Base-by-base conservation (phyloP, 2,888 invertebrate species). In the Gastrophysa polygoni region DNA sequence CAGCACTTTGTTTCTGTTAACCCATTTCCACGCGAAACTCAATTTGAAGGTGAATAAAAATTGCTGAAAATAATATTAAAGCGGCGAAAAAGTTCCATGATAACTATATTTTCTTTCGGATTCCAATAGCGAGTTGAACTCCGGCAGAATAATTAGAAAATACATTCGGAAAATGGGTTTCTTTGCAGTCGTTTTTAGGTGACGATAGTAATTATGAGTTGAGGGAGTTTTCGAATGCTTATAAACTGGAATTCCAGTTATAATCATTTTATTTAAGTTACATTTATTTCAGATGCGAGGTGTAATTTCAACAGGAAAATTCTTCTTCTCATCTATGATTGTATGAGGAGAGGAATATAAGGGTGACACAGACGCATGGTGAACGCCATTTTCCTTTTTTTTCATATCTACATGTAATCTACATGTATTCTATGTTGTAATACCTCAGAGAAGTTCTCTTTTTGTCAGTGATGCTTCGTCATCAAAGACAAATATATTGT, bases 1-100 rank as follows among this genome's bases (percentile, higher is more conserved):
- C 74, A 69, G 72, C 68, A 75, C 70, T 75, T 68, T 70, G 67
- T 70, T 66, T 65, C 65, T 65, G 59, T 61, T 65, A 70, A 69
- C 70, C 68, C 64, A 64, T 64, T 70, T 67, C 61, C 38, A 60
- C 54, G 44, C 61, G 57, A 67, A 69, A 67, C 60, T 67, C 59
- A 61, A 67, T 70, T 69, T 63, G 60, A 66, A 59, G 50, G 50
- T 57, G 59, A 58, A 66, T 63, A 62, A 60, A 66, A 68, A 69
- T 61, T 55, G 16, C 57, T 50, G 59, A 64, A 63, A 68, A 69
- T 34, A 34, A 50, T 50, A 16, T 24, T 38, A 38, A 38, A 38
- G 38, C 38, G 38, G 38, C 38, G 38, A 38, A 14, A 38, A 38
- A 38, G 38, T 38, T 38, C 6, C 38, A 11, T 14, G 38, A 38